phyloP scores from a whole-genome alignment of 2,888 invertebrate species.

The Plebejus argus region DNA sequence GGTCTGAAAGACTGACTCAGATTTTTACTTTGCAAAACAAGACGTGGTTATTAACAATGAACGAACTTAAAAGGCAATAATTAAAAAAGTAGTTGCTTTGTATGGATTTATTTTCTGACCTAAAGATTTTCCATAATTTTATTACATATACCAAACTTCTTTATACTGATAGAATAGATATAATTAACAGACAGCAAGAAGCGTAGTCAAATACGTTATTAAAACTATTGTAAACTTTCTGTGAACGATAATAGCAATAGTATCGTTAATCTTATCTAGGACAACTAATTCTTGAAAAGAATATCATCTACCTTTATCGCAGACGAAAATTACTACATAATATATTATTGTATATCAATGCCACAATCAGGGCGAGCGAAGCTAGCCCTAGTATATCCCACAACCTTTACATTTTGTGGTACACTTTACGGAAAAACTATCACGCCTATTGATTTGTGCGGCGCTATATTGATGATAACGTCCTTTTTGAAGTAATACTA shows the following conservation, averaged over 20 bases:
- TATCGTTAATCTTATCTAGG: not conserved
- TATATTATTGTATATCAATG: not conserved
- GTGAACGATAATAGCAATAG: not conserved
- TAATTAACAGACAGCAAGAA: too few relatives aligned
- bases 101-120: too few relatives aligned
- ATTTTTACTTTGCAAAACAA: not conserved
- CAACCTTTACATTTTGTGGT: too few relatives aligned
- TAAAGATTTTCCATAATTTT: too few relatives aligned
- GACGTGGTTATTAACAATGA: not conserved
- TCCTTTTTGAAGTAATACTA: too few relatives aligned
- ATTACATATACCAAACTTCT: too few relatives aligned
- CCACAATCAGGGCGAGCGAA: not conserved
- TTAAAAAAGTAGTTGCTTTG: not conserved
- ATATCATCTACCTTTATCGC: constrained; percentile 7
- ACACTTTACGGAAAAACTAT: too few relatives aligned
- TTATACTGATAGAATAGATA: too few relatives aligned
- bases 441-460: too few relatives aligned
- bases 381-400: too few relatives aligned
- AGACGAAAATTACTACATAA: not conserved
- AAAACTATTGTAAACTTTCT: not conserved
- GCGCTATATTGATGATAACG: too few relatives aligned
- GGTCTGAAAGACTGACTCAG: not conserved
- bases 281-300: not conserved
- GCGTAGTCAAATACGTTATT: too few relatives aligned
- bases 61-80: not conserved